Base-by-base conservation (phyloP, 1,140 invertebrate genomes). In the Sitobion miscanthi region DNA sequence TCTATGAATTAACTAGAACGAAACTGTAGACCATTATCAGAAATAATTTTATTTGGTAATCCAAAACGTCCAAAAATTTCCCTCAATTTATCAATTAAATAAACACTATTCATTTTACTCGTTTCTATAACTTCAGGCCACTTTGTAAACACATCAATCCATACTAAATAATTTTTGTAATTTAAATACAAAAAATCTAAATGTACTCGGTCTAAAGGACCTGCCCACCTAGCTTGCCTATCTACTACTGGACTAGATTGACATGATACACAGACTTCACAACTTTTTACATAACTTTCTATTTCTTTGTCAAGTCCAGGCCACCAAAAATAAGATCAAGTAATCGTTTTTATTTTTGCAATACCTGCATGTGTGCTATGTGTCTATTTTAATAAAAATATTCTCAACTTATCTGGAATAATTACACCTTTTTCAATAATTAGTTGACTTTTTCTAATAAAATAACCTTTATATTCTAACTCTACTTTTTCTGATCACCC, bases 231-330 rank as follows among this genome's bases (percentile, higher is more conserved):
- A 0, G 95, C 20, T 49, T 35, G n/a, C 7, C 20, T 54, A 54
- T 54, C 52, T 54, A 54, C 52, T 54, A 54, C 52, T 54, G 20
- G 20, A 54, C 52, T 54, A 54, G 52, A 21, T 54, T 54, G 52
- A 54, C 20, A 54, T 21, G 52, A 54, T 54, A 54, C 21, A 52
- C 54, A 90, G 35, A 52, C 35, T 38, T 52, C 30, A 42, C 88
- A 90, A 57, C n/a, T 23, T 35, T 90, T 90, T 49, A 90, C 88
- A 30, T 94, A 25, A 45, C 93, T 91, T 49, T 94, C 94, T 62
- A 96, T 95, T 1, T 95, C 94, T 38, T 93, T 90, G 94, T 96
- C 95, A 8, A 96, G 94, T 30, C 94, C 94, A 35, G 94, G 83
- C 94, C 94, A 94, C 91, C 86, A 94, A 45, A 94, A 14, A 42